Conservation (phyloP, 2,888 invertebrate genomes). For the Nebria salina region DNA sequence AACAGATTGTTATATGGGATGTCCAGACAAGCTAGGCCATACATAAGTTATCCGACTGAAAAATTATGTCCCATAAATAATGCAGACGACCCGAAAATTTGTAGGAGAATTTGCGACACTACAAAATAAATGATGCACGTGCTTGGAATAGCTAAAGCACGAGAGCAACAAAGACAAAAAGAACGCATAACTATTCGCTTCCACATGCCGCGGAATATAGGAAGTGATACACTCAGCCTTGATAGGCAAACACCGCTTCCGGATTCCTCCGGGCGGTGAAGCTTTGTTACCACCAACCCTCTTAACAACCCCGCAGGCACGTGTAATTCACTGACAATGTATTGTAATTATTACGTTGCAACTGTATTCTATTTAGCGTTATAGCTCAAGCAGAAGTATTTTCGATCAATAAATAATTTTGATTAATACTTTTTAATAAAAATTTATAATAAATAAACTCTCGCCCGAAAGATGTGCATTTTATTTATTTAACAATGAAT, state of each 20-base stretch:
- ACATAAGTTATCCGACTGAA: conserved; percentile 22
- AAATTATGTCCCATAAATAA: conserved; percentile 45
- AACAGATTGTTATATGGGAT: neutral
- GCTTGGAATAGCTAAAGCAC: conserved; percentile 52
- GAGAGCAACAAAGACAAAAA: conserved; percentile 42
- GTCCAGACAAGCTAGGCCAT: neutral
- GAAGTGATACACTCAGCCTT: conserved; percentile 1
- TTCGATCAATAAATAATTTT: neutral
- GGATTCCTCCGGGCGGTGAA: neutral
- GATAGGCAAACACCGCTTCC: conserved; percentile 9
- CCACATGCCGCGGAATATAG: neutral
- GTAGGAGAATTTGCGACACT: conserved; percentile 49
- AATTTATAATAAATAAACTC: neutral
- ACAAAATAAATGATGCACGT: conserved; percentile 55
- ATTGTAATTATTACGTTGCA: conserved; percentile 28
- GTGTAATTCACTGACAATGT: conserved; percentile 30
- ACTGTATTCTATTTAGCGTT: neutral
- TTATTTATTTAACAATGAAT: neutral
- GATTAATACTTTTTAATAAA: too few species aligned
- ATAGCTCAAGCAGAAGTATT: neutral
- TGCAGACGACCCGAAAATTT: conserved; percentile 42
- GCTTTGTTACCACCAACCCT: neutral
- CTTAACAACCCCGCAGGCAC: conserved; percentile 10
- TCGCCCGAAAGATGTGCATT: neutral
- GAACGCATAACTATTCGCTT: neutral